These are phyloP conservation scores for Chlorops oryzae DNA, from an alignment of 1,140 invertebrate species.

Conservation along the genomic window DNA sequence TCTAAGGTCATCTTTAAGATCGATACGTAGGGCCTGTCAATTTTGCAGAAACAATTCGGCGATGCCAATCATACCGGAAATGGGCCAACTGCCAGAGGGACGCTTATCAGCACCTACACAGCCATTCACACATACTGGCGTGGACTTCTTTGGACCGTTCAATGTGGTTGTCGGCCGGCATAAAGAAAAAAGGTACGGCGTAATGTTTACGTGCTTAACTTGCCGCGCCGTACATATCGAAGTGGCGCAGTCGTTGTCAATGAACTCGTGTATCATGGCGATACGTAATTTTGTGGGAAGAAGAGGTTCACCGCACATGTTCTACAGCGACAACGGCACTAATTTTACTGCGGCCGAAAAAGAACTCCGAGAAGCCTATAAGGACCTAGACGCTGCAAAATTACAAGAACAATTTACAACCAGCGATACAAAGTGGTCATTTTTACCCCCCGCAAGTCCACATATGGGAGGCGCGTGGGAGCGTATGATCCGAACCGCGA, in stretches of 20 bases:
- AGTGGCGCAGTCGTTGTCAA: slow-evolving; percentile 12
- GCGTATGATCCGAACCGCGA: slow-evolving; percentile 19
- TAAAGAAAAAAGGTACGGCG: slow-evolving; percentile 22
- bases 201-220: slow-evolving; percentile 21
- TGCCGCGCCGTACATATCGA: slow-evolving; percentile 22
- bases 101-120: slow-evolving; percentile 1
- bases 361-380: slow-evolving; percentile 15
- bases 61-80: slow-evolving; percentile 4
- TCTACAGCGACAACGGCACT: slow-evolving; percentile 42
- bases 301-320: no score
- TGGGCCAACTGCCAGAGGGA: slow-evolving; percentile 1
- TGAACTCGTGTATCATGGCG: slow-evolving; percentile 16
- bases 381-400: slow-evolving; percentile 5
- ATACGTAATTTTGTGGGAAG: slow-evolving; percentile 20
- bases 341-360: slow-evolving; percentile 37
- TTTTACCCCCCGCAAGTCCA: slow-evolving; percentile 30
- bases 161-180: slow-evolving; percentile 15
- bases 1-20: not conserved
- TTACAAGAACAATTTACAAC: not conserved
- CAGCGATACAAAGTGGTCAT: slow-evolving; percentile 21
- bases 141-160: slow-evolving; percentile 16
- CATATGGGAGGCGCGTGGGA: slow-evolving; percentile 26
- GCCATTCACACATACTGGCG: slow-evolving; percentile 9
- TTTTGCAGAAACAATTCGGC: not conserved
- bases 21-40: not conserved